Base-by-base conservation (phyloP, 2,888 invertebrate species). In the Ecliptopera silaceata region DNA sequence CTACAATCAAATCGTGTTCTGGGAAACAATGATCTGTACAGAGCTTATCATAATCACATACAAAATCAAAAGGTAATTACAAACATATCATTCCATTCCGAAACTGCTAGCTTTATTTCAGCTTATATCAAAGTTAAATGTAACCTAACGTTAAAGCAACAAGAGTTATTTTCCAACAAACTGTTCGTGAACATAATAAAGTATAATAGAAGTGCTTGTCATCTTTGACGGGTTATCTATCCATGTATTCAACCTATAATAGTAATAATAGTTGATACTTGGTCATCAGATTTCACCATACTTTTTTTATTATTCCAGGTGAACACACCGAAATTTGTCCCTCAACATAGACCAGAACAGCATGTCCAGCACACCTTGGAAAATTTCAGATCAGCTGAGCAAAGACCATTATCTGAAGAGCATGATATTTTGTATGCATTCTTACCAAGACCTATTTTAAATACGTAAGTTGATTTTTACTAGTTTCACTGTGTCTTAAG, bases 1-100 rank as follows among this genome's bases (percentile, higher is more conserved):
- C 61, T 70, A 12, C 47, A 68, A 13, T 67, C 69, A 0, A 70
- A 64, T 20, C 66, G 68, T 26, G 71, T 58, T 32, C 69, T 70
- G 0, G 75, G 66, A 4, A 65, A 70, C 34, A 73, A 74, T 50
- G 67, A 72, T 32, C 58, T 74, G 0, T 75, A 75, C 52, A 69
- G 59, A 45, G 62, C 50, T 17, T 65, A 64, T 3, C 61, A 64
- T 31, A 41, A 69, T 53, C 4, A 61, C 47, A 18, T 49, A 11
- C 52, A 51, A 1, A 55, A 39, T 10, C 38, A 62, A 20, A 68
- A 75, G 74, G 76, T 54, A 36, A n/a, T 17, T 4, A 20, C 5
- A 10, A 17, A 8, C 11, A 42, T 4, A 8, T n/a, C 2, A 12
- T 34, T 4, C 13, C 1, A 22, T 4, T 1, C 5, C 3, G 22